Percentiles rank a stretch among this genome's conserved stretches.
These are phyloP conservation scores for Phenganax marumi DNA, from an alignment of 92 coral and sea anemone species.

Conservation along the genomic window DNA sequence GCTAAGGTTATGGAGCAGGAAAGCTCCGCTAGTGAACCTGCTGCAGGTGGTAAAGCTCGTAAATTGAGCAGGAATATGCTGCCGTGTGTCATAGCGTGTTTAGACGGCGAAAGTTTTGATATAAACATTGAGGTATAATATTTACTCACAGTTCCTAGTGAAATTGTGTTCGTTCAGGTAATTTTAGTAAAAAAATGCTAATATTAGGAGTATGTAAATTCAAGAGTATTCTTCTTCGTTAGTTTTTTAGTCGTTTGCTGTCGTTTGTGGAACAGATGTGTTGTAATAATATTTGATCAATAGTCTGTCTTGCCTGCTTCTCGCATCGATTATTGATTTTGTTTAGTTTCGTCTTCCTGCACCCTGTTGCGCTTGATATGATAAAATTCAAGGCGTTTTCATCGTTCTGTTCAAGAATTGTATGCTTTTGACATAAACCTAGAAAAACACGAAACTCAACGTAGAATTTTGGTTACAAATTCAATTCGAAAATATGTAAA, in stretches of 20 bases:
- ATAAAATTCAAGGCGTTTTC: background rate
- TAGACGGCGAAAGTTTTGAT: constrained; percentile 82
- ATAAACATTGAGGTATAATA: constrained; percentile 79
- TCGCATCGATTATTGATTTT: background rate
- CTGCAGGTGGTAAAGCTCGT: background rate
- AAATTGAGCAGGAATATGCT: constrained; percentile 80
- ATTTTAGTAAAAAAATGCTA: background rate
- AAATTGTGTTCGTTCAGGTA: background rate
- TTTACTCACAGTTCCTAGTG: background rate
- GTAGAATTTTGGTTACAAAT: background rate
- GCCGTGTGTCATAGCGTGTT: constrained; percentile 76
- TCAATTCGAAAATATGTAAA: background rate
- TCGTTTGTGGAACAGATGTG: background rate
- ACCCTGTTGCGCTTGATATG: constrained; percentile 15
- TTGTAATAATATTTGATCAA: background rate
- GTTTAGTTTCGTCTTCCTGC: constrained; percentile 16
- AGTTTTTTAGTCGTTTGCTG: background rate
- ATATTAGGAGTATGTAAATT: background rate
- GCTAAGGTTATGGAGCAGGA: background rate
- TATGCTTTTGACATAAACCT: background rate
- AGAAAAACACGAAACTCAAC: background rate
- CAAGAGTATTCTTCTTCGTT: background rate
- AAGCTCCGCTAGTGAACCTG: constrained; percentile 4
- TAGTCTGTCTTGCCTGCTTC: background rate
- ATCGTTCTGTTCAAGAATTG: background rate